Conservation (phyloP, 2,888 invertebrate genomes). For the Troilus luridus region DNA sequence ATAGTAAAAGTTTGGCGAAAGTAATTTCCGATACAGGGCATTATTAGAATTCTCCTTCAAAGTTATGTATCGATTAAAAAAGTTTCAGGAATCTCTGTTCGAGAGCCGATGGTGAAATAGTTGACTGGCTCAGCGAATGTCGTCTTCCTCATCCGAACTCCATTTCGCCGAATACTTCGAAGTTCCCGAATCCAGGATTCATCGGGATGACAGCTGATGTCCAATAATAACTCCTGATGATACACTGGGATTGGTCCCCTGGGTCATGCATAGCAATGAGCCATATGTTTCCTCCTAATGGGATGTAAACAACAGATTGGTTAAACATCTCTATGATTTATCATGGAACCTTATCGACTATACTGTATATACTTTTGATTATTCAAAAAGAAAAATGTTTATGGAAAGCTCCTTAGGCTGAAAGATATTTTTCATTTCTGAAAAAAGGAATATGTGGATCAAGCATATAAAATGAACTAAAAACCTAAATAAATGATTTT, state of each 20-base stretch:
- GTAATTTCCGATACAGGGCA: not conserved
- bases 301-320: not conserved
- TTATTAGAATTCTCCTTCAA: not conserved
- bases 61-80: slow-evolving; percentile 2
- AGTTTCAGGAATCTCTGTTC: not conserved
- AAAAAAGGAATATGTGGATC: no score
- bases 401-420: no score
- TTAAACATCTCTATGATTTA: not conserved
- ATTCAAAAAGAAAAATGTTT: no score
- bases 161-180: not conserved
- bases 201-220: not conserved
- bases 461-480: no score
- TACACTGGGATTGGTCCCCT: not conserved
- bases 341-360: not conserved
- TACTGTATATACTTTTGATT: no score
- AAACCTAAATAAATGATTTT: no score
- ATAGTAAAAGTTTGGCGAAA: not conserved
- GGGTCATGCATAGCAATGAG: slow-evolving; percentile 5
- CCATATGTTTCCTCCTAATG: not conserved
- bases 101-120: not conserved
- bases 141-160: not conserved
- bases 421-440: no score
- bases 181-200: not conserved
- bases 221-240: not conserved
- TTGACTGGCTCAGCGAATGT: not conserved